These are phyloP conservation scores for Drepanosiphum platanoidis DNA, from an alignment of 2,888 invertebrate genomes.

Conservation along the genomic window DNA sequence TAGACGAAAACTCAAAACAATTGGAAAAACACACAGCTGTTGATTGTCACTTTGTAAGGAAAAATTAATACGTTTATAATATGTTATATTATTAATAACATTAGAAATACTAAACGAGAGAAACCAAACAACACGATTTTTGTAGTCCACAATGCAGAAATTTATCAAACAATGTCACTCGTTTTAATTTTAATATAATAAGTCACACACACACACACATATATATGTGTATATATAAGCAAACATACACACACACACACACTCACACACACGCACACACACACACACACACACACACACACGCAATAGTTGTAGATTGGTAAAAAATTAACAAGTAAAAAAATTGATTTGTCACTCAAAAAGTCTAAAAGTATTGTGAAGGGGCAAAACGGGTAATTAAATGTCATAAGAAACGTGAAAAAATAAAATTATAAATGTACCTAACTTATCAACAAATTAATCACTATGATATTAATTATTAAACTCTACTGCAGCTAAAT, in stretches of 20 bases:
- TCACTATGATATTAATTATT: constrained; percentile 14
- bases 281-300: too few relatives aligned
- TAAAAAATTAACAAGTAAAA: not conserved
- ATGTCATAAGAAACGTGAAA: not conserved
- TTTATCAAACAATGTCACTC: not conserved
- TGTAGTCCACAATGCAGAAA: not conserved
- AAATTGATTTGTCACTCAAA: not conserved
- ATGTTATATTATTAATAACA: not conserved
- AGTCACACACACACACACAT: not conserved
- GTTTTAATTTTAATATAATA: not conserved
- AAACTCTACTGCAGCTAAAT: constrained; percentile 1
- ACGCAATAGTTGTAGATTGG: too few relatives aligned
- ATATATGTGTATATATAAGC: not conserved
- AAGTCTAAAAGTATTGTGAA: not conserved
- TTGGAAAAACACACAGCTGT: not conserved
- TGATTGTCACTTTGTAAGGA: not conserved
- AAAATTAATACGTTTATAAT: not conserved
- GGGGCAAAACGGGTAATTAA: not conserved
- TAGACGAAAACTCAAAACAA: not conserved
- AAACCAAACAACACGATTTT: not conserved
- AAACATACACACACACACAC: not conserved
- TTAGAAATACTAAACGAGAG: not conserved
- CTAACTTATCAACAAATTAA: constrained; percentile 11
- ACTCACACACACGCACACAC: too few relatives aligned
- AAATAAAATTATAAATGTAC: not conserved